Base-by-base conservation (phyloP, 2,888 invertebrate genomes). In the Anthrax anthrax region DNA sequence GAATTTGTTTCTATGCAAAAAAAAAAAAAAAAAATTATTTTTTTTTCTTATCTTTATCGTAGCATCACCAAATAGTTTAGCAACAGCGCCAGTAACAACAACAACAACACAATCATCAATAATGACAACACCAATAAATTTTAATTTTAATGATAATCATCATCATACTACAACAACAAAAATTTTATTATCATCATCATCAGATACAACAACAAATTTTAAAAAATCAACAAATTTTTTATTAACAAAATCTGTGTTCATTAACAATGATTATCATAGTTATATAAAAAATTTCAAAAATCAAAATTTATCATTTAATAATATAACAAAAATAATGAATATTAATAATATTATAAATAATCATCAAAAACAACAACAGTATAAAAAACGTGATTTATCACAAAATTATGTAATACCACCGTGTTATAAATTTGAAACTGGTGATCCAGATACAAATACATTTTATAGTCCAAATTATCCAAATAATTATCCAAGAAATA, bases 381-480 rank as follows among this genome's bases (percentile, higher is more conserved):
- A 37, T 17, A 43, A 47, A n/a, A 47, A 44, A 44, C 54, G 53
- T 47, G 58, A 62, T 46, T 56, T 49, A 12, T 59, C 55, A 10
- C 34, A 47, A 41, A 49, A 44, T 40, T 59, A 57, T 45, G 59
- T 60, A 37, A 56, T 46, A 59, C 61, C 38, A 55, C 56, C 37
- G n/a, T 81, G 81, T 60, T 70, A 70, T 47, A 71, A 73, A 51
- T 82, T 82, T 60, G 62, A 62, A 17, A 63, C 71, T 46, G 77
- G 76, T 17, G 75, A 79, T 56, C 64, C 68, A 10, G 66, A 63
- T n/a, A 73, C 72, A 56, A 70, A 70, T 55, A 78, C 79, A 58
- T 78, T 84, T 59, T 79, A 75, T 61, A 81, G 81, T 55, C 84
- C 84, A 1, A 76, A 77, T 52, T 80, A 76, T 66, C 82, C 82